phyloP scores from a whole-genome alignment of 2,113 vertebrate species.

The Peromyscus maniculatus region DNA sequence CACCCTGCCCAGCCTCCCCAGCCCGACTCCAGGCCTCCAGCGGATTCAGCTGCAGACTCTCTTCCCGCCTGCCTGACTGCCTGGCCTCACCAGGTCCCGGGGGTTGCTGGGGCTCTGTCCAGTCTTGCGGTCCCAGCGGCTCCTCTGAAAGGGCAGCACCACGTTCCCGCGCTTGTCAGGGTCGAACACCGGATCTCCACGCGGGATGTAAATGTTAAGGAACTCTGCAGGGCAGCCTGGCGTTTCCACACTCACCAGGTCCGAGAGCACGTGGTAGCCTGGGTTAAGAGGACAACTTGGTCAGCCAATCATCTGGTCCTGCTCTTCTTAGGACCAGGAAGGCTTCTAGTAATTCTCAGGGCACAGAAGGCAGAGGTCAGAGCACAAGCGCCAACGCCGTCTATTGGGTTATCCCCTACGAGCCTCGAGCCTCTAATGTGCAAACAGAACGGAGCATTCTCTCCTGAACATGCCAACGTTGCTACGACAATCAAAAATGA shows the following conservation, averaged over 20 bases:
- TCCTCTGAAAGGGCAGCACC: slow-evolving; percentile 93
- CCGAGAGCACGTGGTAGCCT: slow-evolving; percentile 92
- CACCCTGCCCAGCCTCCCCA: too few relatives aligned
- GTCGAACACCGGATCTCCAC: slow-evolving; percentile 92
- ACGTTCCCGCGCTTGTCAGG: slow-evolving; percentile 84
- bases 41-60: neutral
- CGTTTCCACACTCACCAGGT: slow-evolving; percentile 88
- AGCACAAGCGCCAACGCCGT: neutral
- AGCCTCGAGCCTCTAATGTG: neutral
- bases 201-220: slow-evolving; percentile 92
- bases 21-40: slow-evolving; percentile 80
- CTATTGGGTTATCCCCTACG: neutral
- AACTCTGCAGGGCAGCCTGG: slow-evolving; percentile 94
- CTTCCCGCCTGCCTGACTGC: neutral
- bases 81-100: slow-evolving; percentile 88
- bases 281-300: slow-evolving; percentile 81
- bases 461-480: neutral
- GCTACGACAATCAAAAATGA: neutral
- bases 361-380: neutral
- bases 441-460: neutral
- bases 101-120: slow-evolving; percentile 96
- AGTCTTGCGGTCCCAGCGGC: slow-evolving; percentile 89
- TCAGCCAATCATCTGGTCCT: slow-evolving; percentile 66
- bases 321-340: slow-evolving; percentile 89
- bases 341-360: neutral